Evolutionary conservation across 2,113 vertebrate genomes (phyloP).

Genomic region (Ceratotherium simum): DNA sequence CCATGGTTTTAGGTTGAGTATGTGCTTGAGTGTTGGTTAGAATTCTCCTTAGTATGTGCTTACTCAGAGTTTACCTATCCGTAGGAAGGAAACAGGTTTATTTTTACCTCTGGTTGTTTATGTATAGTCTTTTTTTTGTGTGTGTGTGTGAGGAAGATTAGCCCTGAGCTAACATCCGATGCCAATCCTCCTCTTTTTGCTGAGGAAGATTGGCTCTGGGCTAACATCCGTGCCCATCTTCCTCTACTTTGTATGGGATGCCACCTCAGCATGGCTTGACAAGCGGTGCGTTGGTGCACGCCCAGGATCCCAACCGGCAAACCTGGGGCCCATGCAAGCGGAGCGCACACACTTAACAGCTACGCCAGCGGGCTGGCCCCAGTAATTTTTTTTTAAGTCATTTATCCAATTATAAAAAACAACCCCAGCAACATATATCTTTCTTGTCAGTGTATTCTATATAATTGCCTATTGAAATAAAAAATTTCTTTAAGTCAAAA

Average conservation of each 20-base stretch:
- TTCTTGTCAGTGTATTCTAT: constrained; percentile 5
- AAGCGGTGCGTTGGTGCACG: no score
- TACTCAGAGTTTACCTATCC: not conserved
- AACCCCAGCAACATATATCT: not conserved
- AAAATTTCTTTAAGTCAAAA: constrained; percentile 50
- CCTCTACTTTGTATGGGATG: no score
- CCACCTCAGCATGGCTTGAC: no score
- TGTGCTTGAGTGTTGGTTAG: constrained; percentile 32
- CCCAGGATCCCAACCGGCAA: no score
- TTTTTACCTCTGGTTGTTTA: not conserved
- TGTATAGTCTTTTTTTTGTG: not conserved
- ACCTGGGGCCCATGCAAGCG: no score
- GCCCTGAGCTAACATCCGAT: no score
- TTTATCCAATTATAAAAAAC: not conserved
- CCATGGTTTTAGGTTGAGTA: constrained; percentile 17
- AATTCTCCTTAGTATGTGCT: not conserved
- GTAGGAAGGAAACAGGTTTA: constrained; percentile 31
- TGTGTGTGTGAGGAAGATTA: no score
- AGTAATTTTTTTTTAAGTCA: not conserved
- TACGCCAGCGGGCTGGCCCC: no score
- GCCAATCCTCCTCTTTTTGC: no score
- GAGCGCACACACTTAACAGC: no score
- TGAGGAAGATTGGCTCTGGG: no score
- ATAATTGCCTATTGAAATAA: constrained; percentile 33
- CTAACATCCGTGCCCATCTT: no score